Evolutionary conservation across 1,140 invertebrate species (phyloP), one percentile per base, ranked within the genome.

Genomic region (Helicoverpa zea): DNA sequence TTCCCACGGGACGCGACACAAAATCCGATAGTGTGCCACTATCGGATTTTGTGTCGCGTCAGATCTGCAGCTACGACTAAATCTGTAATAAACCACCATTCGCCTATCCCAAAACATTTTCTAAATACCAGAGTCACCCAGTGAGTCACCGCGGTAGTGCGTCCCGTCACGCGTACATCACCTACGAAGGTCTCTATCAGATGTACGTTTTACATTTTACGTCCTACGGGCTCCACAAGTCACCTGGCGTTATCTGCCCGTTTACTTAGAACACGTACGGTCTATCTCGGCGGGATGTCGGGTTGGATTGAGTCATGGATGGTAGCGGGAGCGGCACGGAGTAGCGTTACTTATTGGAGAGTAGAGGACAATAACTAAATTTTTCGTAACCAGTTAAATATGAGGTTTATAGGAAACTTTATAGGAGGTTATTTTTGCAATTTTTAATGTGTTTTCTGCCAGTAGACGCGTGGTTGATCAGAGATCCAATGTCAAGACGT

Each of bases 201-300:
- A 92, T 91, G 85, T 86, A 90, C 90, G 90, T 87, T 88, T 87
- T 72, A 72, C 23, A 54, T 72, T 51, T 16, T 72, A 89, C 86
- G 82, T 84, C 85, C 86, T 79, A 86, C 43, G 43, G 64, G 64
- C 64, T 51, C 64, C 87, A 90, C 88, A 89, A 89, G 81, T 90
- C 88, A 89, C 81, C 81, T 81, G 54, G 82, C 74, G 81, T 86
- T 89, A 90, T 90, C 89, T 81, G 82, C 54, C 80, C 64, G 68
- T 79, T 80, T 83, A 87, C 84, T 84, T 87, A 83, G 68, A 79
- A 81, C 88, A 89, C 87, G 88, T 84, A 82, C 82, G 58, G 47
- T 61, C 64, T 47, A 49, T 68, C 64, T 52, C 86, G 70, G 86
- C 86, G 87, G 84, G 87, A 87, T 84, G 73, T 78, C 83, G 51